These are phyloP conservation scores for Chaetodon trifasciatus DNA, from an alignment of 2,797 vertebrate genomes.

Conservation along the genomic window DNA sequence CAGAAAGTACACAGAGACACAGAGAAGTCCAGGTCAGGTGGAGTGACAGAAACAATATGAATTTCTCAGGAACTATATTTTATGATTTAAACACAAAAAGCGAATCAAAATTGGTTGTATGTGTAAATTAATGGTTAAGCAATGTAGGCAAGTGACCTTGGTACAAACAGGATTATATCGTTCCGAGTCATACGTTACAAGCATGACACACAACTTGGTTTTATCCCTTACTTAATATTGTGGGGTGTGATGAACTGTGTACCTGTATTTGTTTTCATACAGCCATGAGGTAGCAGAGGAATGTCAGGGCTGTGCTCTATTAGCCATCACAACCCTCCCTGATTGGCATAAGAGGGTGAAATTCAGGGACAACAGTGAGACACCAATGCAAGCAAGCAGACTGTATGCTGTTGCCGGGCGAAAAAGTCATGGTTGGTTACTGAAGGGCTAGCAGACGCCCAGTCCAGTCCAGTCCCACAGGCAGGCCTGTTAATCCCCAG, in stretches of 20 bases:
- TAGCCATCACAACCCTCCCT: slow-evolving; percentile 65
- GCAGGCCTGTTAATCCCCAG: slow-evolving; percentile 77
- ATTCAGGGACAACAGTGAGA: slow-evolving; percentile 63
- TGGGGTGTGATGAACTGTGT: neutral
- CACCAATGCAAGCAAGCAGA: slow-evolving; percentile 50
- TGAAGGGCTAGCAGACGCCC: slow-evolving; percentile 53
- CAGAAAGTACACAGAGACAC: neutral
- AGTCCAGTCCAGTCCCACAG: slow-evolving; percentile 67
- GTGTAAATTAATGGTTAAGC: neutral
- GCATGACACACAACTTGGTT: neutral
- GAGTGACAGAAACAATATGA: neutral
- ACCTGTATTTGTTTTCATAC: slow-evolving; percentile 37
- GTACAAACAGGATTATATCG: neutral
- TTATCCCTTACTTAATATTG: neutral
- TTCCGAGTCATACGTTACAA: neutral
- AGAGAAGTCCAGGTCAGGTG: neutral
- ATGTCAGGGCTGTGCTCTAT: slow-evolving; percentile 66
- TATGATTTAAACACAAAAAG: neutral
- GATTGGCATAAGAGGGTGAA: slow-evolving; percentile 52
- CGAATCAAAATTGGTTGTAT: neutral
- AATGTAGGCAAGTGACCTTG: too few relatives aligned
- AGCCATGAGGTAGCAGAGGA: slow-evolving; percentile 62
- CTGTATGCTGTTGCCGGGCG: slow-evolving; percentile 62
- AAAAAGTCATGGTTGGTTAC: slow-evolving; percentile 59
- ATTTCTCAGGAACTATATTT: neutral